phyloP scores from a whole-genome alignment of 2,888 invertebrate genomes.

The Prenolepis imparis region DNA sequence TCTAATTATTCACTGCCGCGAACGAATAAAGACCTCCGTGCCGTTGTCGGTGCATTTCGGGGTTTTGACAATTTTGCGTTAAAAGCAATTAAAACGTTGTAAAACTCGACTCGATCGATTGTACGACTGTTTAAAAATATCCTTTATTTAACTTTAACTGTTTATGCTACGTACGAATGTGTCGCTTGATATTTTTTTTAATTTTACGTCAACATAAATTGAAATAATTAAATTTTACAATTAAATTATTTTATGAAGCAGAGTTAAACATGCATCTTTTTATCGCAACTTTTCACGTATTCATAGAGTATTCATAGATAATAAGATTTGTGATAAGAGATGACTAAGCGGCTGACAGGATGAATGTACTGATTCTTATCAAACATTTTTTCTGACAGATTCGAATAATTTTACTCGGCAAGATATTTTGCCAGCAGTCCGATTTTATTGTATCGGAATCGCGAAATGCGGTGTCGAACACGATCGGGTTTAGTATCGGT shows the following conservation, averaged over 20 bases:
- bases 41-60: not conserved
- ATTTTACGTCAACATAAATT: not conserved
- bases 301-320: not conserved
- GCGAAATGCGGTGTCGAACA: slow-evolving; percentile 42
- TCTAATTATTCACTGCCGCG: slow-evolving; percentile 57
- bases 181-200: not conserved
- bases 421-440: slow-evolving; percentile 12
- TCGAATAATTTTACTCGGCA: slow-evolving; percentile 14
- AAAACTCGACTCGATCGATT: slow-evolving; percentile 1
- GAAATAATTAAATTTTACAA: not conserved
- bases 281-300: too few species aligned
- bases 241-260: not conserved
- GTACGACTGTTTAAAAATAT: not conserved
- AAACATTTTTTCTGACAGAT: not conserved
- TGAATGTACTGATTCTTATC: not conserved
- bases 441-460: slow-evolving; percentile 18
- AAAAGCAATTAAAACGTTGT: slow-evolving; percentile 39
- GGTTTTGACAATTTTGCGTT: slow-evolving; percentile 31
- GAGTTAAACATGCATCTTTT: not conserved
- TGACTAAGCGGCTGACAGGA: not conserved
- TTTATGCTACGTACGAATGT: not conserved
- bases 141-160: slow-evolving; percentile 10
- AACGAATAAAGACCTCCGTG: slow-evolving; percentile 41
- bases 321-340: not conserved
- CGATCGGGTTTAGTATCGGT: slow-evolving; percentile 37